These are phyloP conservation scores for Xiphydria camelus DNA, from an alignment of 2,888 invertebrate species.

Conservation along the genomic window DNA sequence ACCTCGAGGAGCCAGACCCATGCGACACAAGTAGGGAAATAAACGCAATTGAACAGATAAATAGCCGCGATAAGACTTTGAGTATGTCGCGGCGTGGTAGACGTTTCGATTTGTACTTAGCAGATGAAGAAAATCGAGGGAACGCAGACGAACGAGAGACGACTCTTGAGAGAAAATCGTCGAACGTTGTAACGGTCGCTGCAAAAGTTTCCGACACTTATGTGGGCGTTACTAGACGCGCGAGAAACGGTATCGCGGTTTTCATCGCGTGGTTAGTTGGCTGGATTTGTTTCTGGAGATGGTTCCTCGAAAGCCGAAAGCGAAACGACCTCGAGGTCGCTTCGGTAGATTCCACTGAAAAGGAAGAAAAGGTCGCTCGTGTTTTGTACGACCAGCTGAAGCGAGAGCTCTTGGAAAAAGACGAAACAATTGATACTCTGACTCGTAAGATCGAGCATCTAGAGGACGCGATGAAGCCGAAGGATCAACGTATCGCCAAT, in stretches of 20 bases:
- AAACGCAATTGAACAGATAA: no score
- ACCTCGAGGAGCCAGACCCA: no score
- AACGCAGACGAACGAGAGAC: neutral
- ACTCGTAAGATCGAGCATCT: conserved; percentile 67
- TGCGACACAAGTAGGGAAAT: no score
- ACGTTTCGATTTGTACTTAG: no score
- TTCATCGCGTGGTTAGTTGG: neutral
- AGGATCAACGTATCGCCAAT: conserved; percentile 62
- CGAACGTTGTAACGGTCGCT: neutral
- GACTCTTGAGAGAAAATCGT: neutral
- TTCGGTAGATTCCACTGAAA: neutral
- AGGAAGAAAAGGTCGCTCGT: conserved; percentile 38
- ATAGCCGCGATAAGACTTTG: no score
- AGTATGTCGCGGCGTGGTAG: no score
- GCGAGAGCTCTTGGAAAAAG: conserved; percentile 62
- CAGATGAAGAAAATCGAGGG: no score
- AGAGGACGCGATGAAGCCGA: conserved; percentile 64
- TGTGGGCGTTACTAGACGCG: neutral
- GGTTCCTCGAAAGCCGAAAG: neutral
- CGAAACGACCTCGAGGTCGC: neutral
- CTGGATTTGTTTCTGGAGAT: neutral
- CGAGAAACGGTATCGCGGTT: neutral
- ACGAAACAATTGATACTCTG: conserved; percentile 60
- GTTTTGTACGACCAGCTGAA: conserved; percentile 41
- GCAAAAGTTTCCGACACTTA: neutral